These are phyloP conservation scores for Troilus luridus DNA, from an alignment of 2,888 invertebrate genomes.

Conservation along the genomic window DNA sequence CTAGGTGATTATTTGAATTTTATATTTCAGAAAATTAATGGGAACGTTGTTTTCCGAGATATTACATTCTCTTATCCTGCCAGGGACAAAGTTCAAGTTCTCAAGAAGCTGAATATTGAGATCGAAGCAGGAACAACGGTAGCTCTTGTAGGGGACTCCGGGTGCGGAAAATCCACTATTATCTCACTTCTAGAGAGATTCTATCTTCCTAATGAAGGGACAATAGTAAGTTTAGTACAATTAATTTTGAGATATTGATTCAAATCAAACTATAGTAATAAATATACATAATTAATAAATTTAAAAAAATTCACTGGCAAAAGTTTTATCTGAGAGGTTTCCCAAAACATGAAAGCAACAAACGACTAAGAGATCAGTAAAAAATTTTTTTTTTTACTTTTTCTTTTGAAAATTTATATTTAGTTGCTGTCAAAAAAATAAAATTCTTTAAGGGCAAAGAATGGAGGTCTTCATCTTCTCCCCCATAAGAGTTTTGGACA, in stretches of 20 bases:
- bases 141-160: not conserved
- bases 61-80: constrained; percentile 69
- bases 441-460: no score
- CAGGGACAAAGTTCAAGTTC: constrained; percentile 17
- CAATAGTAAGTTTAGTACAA: not conserved
- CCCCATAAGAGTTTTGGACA: no score
- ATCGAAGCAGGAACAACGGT: constrained; percentile 26
- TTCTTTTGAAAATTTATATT: no score
- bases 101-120: constrained; percentile 48
- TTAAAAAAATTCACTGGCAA: no score
- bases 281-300: no score
- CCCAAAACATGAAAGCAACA: not conserved
- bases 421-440: no score
- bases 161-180: not conserved
- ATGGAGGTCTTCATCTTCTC: no score
- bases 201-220: not conserved
- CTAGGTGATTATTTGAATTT: constrained; percentile 69
- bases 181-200: not conserved
- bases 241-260: not conserved
- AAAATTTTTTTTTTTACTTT: no score
- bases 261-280: no score
- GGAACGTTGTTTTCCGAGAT: constrained; percentile 79
- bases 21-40: constrained; percentile 68
- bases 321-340: no score
- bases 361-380: no score